These are phyloP conservation scores for Rhabdomys dilectus DNA, from an alignment of 2,113 vertebrate genomes.

Conservation along the genomic window DNA sequence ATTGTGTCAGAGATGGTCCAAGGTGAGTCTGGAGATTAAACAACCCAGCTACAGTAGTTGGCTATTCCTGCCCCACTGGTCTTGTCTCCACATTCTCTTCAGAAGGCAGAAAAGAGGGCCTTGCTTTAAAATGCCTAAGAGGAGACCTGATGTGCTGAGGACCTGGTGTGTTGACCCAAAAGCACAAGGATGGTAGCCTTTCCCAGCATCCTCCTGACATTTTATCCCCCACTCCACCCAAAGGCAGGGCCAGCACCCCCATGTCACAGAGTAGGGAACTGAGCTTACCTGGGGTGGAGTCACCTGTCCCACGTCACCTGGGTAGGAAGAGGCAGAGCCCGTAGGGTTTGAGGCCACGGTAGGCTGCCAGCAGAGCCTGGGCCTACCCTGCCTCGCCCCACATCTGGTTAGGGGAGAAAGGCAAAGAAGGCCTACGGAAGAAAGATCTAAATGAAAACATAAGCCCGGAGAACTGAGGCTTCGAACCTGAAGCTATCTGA, in stretches of 20 bases:
- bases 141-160: background rate
- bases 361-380: slow-evolving; percentile 52
- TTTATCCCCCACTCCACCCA: background rate
- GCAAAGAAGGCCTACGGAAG: background rate
- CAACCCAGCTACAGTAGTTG: background rate
- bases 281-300: slow-evolving; percentile 75
- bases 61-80: background rate
- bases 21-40: background rate
- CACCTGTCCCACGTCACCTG: slow-evolving; percentile 52
- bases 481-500: background rate
- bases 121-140: background rate
- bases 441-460: background rate
- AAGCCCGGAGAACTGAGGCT: slow-evolving; percentile 13
- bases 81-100: background rate
- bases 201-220: background rate
- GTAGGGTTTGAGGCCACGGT: slow-evolving; percentile 52
- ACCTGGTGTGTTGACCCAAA: fast-evolving
- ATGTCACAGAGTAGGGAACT: slow-evolving; percentile 70
- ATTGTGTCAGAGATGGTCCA: background rate
- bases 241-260: slow-evolving; percentile 59
- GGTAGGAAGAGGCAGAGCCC: slow-evolving; percentile 72
- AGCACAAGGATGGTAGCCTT: background rate
- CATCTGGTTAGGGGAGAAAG: slow-evolving; percentile 55
- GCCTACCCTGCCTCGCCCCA: slow-evolving; percentile 51
- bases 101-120: background rate